Percentiles rank a stretch among this genome's conserved stretches.
Conservation (phyloP, 2,113 vertebrate genomes). For the Phocoena phocoena region DNA sequence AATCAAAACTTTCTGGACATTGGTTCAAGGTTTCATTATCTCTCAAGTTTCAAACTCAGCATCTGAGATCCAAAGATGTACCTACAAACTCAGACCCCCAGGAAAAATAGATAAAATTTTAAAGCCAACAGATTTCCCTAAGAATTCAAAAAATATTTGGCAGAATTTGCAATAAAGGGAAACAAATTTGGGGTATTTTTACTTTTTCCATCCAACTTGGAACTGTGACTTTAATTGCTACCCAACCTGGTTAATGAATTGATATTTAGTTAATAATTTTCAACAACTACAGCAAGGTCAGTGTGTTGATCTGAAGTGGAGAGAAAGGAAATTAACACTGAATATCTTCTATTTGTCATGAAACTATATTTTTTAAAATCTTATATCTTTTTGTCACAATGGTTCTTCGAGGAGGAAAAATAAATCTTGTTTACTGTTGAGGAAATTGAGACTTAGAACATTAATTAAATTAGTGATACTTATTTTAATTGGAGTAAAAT, state of each 20-base stretch:
- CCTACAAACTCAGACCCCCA: not conserved
- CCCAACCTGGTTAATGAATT: not conserved
- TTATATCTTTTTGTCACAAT: not conserved
- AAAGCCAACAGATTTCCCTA: not conserved
- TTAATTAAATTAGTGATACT: constrained; percentile 20
- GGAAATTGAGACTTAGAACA: not conserved
- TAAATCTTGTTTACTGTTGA: constrained; percentile 3
- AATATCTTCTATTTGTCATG: constrained; percentile 3
- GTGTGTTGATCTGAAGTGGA: not conserved
- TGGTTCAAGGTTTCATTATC: not conserved
- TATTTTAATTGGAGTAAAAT: no score
- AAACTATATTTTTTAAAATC: not conserved
- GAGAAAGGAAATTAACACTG: not conserved
- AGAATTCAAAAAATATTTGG: not conserved
- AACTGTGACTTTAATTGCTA: not conserved
- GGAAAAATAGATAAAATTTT: not conserved
- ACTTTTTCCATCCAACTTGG: not conserved
- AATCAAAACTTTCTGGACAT: not conserved
- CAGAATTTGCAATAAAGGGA: constrained; percentile 17
- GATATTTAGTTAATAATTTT: constrained; percentile 25
- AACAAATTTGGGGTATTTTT: not conserved
- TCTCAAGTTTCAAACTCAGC: not conserved
- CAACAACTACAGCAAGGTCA: not conserved
- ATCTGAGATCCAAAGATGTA: not conserved
- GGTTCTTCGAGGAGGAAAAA: not conserved